These are phyloP conservation scores for Heterodera filipjevi DNA, from an alignment of 2,888 invertebrate genomes.

Conservation along the genomic window DNA sequence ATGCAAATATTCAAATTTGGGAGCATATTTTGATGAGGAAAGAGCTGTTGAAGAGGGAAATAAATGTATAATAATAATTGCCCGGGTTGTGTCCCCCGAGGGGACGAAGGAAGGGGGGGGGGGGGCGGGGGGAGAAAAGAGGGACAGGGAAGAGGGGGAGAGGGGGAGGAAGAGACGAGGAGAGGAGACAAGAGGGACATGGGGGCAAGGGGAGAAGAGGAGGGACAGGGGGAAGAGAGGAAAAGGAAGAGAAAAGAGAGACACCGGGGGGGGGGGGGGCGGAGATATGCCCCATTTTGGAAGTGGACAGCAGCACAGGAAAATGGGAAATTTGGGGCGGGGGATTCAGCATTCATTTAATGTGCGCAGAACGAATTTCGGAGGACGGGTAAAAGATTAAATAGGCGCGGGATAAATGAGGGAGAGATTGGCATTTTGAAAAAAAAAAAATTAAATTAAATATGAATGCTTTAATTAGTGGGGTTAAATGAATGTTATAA, in stretches of 20 bases:
- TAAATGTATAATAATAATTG: conserved; percentile 8
- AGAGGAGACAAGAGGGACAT: too few species aligned
- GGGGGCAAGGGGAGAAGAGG: too few species aligned
- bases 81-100: background rate
- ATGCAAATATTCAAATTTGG: conserved; percentile 4
- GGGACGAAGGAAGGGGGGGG: background rate
- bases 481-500: too few species aligned
- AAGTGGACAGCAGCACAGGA: too few species aligned
- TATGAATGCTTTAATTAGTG: too few species aligned
- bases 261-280: too few species aligned
- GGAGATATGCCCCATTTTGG: background rate
- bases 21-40: background rate
- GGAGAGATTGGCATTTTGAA: background rate
- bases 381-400: background rate
- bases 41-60: background rate
- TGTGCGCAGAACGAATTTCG: background rate
- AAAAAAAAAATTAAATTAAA: background rate
- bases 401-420: background rate
- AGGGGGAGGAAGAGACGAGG: background rate
- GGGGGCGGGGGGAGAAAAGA: too few species aligned
- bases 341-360: background rate
- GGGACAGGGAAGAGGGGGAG: background rate
- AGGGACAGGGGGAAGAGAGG: too few species aligned
- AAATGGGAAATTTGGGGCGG: background rate
- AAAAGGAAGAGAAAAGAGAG: too few species aligned